Evolutionary conservation across 1,140 invertebrate genomes (phyloP), one percentile per base, ranked within the genome.

Genomic region (Saccostrea cuccullata): DNA sequence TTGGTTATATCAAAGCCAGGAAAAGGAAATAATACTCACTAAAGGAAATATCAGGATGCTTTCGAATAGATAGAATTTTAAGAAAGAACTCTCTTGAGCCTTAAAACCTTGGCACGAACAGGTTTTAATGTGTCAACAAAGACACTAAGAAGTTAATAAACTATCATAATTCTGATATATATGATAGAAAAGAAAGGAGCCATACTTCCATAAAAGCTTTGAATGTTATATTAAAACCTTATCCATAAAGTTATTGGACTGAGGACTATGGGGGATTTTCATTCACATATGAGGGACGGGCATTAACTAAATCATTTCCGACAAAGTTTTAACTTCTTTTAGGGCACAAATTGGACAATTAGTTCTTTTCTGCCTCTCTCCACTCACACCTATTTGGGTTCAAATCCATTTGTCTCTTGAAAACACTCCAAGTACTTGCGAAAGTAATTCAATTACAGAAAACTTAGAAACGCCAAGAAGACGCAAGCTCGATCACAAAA

Each of bases 371-470:
- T 55, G 84, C 26, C 47, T 30, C 40, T 8, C n/a, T 60, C 47
- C 47, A 55, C n/a, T 70, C n/a, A 70, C 85, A 70, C 30, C 40
- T 86, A 70, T 58, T 30, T 30, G 40, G n/a, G 36, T 77, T 56
- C 17, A n/a, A 55, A 86, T 47, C 55, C 67, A 83, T 87, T 87
- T 73, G 40, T 20, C 23, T 40, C 60, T 77, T 70, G 83, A 83
- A 82, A 64, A 87, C 58, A 56, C 83, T 84, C 11, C 30, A 73
- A 64, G 36, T 60, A 87, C 77, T 82, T 87, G 86, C 64, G 86
- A 87, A 87, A 23, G 56, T 55, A 87, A 87, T 87, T 87, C 55
- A 84, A 87, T 87, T 87, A 87, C 20, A 60, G 47, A 55, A 82
- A 87, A 73, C 64, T 83, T 83, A 55, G 86, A 87, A 83, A 73